Base-by-base conservation (phyloP, 2,888 invertebrate species). In the Bellardia bayeri region DNA sequence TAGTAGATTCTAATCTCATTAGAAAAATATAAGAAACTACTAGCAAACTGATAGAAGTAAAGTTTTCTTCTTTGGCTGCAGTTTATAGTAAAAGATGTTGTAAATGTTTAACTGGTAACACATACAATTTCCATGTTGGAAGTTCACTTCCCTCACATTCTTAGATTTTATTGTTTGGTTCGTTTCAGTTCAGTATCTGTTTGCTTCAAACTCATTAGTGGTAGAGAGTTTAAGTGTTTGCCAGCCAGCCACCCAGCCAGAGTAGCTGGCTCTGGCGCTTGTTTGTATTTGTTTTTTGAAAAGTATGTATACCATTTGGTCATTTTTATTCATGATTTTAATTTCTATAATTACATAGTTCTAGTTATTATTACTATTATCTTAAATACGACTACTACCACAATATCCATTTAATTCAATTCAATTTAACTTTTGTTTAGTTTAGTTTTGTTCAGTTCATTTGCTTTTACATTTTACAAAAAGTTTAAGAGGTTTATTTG, bases 1-100 rank as follows among this genome's bases (percentile, higher is more conserved):
- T 87, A 87, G 85, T 75, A 85, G 87, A 87, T 85, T 87, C 85
- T 87, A 87, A 87, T 87, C 87, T 79, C 69, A 79, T 85, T 82
- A 82, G 58, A 75, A 54, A 45, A 37, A 51, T 42, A 42, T 56
- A n/a, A 16, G 75, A 51, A 14, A 16, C 13, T 51, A 58, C 14
- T 30, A 72, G 45, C 66, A 16, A 64, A 51, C 30, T 64, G 51
- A 42, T 72, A 79, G 78, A 81, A 74, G 51, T 37, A 85, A 87
- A 85, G 63, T 79, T 79, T 84, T 78, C 56, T 71, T 30, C n/a
- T 23, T 61, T 72, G 30, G 74, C 72, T 72, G 76, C 42, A 58
- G 51, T 78, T 72, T 84, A 51, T 1, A 72, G 40, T 78, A 58
- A 63, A 40, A 51, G 11, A 49, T 64, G 63, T 42, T 58, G 78